Conservation (phyloP, 2,797 vertebrate species). For the Gymnothorax javanicus region DNA sequence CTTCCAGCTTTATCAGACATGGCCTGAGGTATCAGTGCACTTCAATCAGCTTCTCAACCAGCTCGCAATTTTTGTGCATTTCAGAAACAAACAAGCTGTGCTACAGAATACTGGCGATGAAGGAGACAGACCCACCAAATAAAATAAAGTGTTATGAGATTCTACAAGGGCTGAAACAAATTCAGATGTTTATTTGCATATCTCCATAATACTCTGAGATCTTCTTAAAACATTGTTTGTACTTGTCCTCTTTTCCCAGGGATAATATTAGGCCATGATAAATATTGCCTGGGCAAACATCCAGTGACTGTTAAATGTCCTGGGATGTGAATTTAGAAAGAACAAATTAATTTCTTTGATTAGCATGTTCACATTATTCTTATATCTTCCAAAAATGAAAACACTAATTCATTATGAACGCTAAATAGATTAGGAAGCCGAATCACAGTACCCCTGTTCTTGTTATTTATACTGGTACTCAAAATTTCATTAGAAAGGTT, state of each 20-base stretch:
- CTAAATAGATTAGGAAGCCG: slow-evolving; percentile 36
- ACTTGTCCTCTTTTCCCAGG: too few relatives aligned
- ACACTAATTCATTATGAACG: slow-evolving; percentile 29
- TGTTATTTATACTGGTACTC: slow-evolving; percentile 36
- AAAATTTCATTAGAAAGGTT: slow-evolving; percentile 30
- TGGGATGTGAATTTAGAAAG: slow-evolving; percentile 16
- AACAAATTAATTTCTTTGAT: background rate
- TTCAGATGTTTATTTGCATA: background rate
- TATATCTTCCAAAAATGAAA: slow-evolving; percentile 6
- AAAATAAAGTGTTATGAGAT: background rate
- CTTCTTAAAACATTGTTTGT: background rate
- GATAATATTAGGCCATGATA: background rate
- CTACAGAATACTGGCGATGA: background rate
- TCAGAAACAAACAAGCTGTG: too few relatives aligned
- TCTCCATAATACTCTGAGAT: background rate
- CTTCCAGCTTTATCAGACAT: too few relatives aligned
- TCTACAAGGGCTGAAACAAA: background rate
- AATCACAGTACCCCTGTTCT: slow-evolving; percentile 5
- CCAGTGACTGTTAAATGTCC: slow-evolving; percentile 19
- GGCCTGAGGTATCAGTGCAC: too few relatives aligned
- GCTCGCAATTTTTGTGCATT: too few relatives aligned
- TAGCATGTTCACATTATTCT: background rate
- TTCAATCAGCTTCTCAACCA: too few relatives aligned
- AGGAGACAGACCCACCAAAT: background rate
- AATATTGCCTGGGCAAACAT: background rate